Percentiles rank a stretch among this genome's conserved stretches.
Evolutionary conservation across 2,797 vertebrate genomes (phyloP).

Genomic region (Coilia nasus): DNA sequence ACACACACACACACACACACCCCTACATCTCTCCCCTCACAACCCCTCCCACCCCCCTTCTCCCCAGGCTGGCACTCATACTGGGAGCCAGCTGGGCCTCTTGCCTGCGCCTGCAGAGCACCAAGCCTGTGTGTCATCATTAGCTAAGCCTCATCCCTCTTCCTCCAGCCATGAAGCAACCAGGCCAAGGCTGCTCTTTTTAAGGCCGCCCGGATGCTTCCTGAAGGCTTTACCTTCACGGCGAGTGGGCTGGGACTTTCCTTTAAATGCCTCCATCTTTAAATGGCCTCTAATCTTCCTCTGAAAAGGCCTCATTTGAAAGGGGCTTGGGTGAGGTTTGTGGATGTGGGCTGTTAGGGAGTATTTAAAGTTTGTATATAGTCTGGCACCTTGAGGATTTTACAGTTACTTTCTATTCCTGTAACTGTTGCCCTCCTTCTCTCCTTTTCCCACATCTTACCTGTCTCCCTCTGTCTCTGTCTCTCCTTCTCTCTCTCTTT

Average conservation of each 20-base stretch:
- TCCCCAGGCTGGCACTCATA: constrained; percentile 60
- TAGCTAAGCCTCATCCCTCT: constrained; percentile 69
- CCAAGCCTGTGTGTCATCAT: constrained; percentile 69
- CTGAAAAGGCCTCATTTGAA: constrained; percentile 57
- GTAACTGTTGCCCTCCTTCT: not conserved
- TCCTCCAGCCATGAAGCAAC: constrained; percentile 61
- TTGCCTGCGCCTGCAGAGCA: constrained; percentile 59
- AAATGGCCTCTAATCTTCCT: constrained; percentile 71
- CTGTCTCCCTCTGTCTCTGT: not conserved
- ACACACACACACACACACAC: too few species aligned
- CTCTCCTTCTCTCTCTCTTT: not conserved
- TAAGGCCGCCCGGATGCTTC: constrained; percentile 59
- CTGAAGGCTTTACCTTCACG: constrained; percentile 67
- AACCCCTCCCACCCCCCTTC: constrained; percentile 42
- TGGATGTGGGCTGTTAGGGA: not conserved
- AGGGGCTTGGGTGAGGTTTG: not conserved
- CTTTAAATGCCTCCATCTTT: constrained; percentile 66
- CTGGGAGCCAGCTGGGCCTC: constrained; percentile 64
- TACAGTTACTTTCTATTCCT: not conserved
- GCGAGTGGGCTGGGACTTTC: constrained; percentile 66
- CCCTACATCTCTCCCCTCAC: too few species aligned
- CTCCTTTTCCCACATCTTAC: not conserved
- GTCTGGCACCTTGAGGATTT: not conserved
- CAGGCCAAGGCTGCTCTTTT: constrained; percentile 73
- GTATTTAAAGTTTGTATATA: not conserved